These are phyloP conservation scores for Ectemnius lituratus DNA, from an alignment of 2,888 invertebrate species.

Conservation along the genomic window DNA sequence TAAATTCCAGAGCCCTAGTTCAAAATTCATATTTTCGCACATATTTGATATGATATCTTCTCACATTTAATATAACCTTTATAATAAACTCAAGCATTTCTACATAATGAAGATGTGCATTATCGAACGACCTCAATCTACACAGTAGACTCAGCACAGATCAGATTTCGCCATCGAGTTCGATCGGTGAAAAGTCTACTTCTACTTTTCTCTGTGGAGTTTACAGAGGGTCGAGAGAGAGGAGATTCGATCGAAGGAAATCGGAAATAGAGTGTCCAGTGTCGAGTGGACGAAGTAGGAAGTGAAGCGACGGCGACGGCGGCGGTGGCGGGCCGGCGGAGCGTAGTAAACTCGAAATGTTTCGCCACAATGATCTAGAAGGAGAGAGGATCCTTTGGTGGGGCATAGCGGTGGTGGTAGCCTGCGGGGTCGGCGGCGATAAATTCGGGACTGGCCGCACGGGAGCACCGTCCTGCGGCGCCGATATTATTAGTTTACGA, in stretches of 20 bases:
- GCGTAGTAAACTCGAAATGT: conserved; percentile 27
- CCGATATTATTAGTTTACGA: conserved; percentile 70
- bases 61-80: no score
- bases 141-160: no score
- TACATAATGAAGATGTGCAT: no score
- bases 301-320: no score
- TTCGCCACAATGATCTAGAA: conserved; percentile 36
- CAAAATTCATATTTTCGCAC: no score
- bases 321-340: conserved; percentile 9
- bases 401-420: conserved; percentile 18
- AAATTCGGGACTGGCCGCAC: conserved; percentile 62
- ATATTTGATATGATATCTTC: no score
- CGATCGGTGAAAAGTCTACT: background rate
- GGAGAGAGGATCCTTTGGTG: conserved; percentile 24
- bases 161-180: background rate
- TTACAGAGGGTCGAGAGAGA: background rate
- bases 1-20: no score
- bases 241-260: conserved; percentile 2
- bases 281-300: background rate
- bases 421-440: conserved; percentile 52
- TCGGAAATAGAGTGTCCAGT: background rate
- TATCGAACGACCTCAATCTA: no score
- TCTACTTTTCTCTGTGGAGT: background rate
- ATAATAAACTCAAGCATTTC: no score
- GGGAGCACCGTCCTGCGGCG: conserved; percentile 61